These are phyloP conservation scores for Pseudobourletiella spinata DNA, from an alignment of 1,140 invertebrate genomes.

Conservation along the genomic window DNA sequence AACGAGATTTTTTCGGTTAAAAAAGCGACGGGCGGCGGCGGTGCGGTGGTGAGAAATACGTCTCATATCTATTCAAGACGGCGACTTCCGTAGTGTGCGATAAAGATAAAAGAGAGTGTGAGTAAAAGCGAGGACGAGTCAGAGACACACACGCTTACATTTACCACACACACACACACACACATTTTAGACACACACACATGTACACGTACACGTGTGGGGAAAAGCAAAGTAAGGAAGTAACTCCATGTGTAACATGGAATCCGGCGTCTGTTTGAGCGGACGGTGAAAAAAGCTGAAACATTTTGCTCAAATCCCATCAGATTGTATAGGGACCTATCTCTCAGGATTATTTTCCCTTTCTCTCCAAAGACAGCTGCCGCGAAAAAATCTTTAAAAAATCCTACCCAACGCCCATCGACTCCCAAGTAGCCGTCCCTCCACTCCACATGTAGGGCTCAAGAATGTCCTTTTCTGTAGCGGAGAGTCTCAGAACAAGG, in stretches of 20 bases:
- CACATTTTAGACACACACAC: neutral
- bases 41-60: neutral
- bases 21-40: conserved; percentile 1
- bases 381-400: conserved; percentile 26
- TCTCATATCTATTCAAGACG: conserved; percentile 31
- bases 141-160: neutral
- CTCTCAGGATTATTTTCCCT: conserved; percentile 26
- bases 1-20: neutral
- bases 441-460: no score
- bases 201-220: neutral
- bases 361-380: conserved; percentile 24
- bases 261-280: neutral
- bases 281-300: conserved; percentile 14
- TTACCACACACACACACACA: neutral
- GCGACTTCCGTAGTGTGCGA: conserved; percentile 18
- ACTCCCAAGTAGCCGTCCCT: conserved; percentile 27
- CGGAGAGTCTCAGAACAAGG: no score
- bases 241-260: neutral
- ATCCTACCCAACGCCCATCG: conserved; percentile 19
- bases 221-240: neutral
- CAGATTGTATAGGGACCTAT: conserved; percentile 26
- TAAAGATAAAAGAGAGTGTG: conserved; percentile 26
- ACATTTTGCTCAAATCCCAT: conserved; percentile 31
- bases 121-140: neutral
- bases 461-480: no score